A percentile compares a stretch with the other conserved stretches of the same genome.
phyloP scores from a whole-genome alignment of 2,797 vertebrate species.

The Simalia tracyae region DNA sequence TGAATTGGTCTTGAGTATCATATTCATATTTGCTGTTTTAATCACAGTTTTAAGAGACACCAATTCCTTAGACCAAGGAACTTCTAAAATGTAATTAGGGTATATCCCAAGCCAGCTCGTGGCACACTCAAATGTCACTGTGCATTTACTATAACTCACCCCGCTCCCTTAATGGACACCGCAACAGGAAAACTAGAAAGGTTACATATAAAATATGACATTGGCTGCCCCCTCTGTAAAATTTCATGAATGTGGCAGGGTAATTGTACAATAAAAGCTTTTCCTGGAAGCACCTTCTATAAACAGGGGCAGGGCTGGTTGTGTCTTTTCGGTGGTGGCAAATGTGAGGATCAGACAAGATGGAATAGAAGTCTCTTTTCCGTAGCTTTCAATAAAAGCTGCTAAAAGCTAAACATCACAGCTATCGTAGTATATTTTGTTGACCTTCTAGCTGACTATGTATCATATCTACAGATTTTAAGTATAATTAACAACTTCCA shows the following conservation, averaged over 20 bases:
- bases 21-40: constrained; percentile 40
- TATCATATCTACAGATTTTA: constrained; percentile 66
- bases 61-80: constrained; percentile 63
- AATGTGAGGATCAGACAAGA: constrained; percentile 39
- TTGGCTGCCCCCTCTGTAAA: neutral
- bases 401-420: constrained; percentile 44
- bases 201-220: too few relatives aligned
- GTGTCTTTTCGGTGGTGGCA: constrained; percentile 51
- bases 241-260: accelerated
- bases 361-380: constrained; percentile 47
- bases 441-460: constrained; percentile 69
- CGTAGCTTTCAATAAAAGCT: constrained; percentile 55
- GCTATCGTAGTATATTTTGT: constrained; percentile 47
- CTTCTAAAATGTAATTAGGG: constrained; percentile 57
- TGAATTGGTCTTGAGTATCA: neutral
- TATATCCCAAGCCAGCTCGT: neutral
- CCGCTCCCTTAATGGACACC: neutral
- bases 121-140: neutral
- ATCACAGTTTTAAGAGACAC: constrained; percentile 49
- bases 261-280: neutral
- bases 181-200: neutral
- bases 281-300: neutral
- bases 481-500: constrained; percentile 73
- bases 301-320: constrained; percentile 59
- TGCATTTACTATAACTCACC: neutral